These are phyloP conservation scores for Eleginops maclovinus DNA, from an alignment of 2,113 vertebrate species.

Conservation along the genomic window DNA sequence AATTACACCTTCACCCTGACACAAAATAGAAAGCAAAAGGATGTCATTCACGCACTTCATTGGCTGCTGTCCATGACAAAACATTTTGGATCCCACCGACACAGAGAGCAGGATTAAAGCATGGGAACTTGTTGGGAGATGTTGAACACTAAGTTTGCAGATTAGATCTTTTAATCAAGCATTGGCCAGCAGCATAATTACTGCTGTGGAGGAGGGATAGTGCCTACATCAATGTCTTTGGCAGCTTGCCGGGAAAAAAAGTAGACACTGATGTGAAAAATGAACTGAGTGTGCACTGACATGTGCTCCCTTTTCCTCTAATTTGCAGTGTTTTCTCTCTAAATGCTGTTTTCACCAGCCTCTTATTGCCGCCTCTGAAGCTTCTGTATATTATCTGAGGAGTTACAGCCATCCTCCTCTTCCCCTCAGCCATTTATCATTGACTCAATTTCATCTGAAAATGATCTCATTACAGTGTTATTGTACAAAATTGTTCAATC, in stretches of 20 bases:
- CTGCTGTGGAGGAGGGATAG: constrained; percentile 67
- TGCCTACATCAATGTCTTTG: constrained; percentile 73
- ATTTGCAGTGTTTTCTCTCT: constrained; percentile 57
- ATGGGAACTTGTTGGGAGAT: constrained; percentile 66
- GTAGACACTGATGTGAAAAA: constrained; percentile 75
- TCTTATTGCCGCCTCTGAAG: constrained; percentile 43
- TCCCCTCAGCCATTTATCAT: constrained; percentile 59
- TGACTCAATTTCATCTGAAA: constrained; percentile 65
- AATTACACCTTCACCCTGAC: constrained; percentile 71
- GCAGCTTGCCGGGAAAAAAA: constrained; percentile 66
- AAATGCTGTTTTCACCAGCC: constrained; percentile 52
- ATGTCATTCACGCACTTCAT: constrained; percentile 55
- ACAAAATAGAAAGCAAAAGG: constrained; percentile 62
- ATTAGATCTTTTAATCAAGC: constrained; percentile 80
- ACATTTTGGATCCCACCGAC: constrained; percentile 35
- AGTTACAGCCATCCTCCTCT: constrained; percentile 24
- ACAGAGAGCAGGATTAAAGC: constrained; percentile 48
- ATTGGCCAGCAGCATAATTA: constrained; percentile 73
- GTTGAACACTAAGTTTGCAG: constrained; percentile 71
- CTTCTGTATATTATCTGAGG: constrained; percentile 43
- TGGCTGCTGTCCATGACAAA: constrained; percentile 50
- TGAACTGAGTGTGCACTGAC: constrained; percentile 61
- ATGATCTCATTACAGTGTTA: constrained; percentile 68
- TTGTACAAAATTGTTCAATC: constrained; percentile 64
- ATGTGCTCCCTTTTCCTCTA: constrained; percentile 55